A percentile compares a stretch with the other conserved stretches of the same genome.
These are phyloP conservation scores for Thaleichthys pacificus DNA, from an alignment of 2,797 vertebrate genomes.

Conservation along the genomic window DNA sequence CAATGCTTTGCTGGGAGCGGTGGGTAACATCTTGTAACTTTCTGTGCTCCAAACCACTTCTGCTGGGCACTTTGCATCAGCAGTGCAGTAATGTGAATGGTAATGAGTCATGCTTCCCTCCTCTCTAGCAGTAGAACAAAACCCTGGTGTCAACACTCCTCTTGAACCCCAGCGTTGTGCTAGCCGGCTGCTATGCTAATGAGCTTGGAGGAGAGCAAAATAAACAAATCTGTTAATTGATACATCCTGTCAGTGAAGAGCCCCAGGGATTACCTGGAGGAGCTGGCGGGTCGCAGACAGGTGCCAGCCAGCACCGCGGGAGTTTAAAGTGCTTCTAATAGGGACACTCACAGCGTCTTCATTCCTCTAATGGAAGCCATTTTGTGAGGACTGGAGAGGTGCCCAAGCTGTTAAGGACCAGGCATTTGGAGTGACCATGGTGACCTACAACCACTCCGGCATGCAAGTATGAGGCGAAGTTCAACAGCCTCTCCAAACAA, in stretches of 20 bases:
- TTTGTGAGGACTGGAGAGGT: conserved; percentile 45
- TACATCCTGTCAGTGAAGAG: conserved; percentile 11
- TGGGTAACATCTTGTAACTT: conserved; percentile 17
- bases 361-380: conserved; percentile 19
- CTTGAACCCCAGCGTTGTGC: conserved; percentile 8
- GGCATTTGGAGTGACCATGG: conserved; percentile 25
- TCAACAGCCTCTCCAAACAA: conserved; percentile 69
- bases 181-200: conserved; percentile 13
- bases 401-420: conserved; percentile 56
- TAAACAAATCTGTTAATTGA: conserved; percentile 35
- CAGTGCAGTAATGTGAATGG: not conserved
- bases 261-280: not conserved
- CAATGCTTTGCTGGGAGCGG: conserved; percentile 1
- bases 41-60: not conserved
- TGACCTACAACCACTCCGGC: not conserved
- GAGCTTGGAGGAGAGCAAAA: conserved; percentile 17
- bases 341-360: conserved; percentile 8
- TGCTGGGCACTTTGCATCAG: not conserved
- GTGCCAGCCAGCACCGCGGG: conserved; percentile 2
- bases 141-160: conserved; percentile 18
- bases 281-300: conserved; percentile 9
- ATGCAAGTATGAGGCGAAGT: conserved; percentile 39
- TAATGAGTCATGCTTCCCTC: conserved; percentile 7
- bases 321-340: conserved; percentile 26
- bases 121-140: not conserved